Evolutionary conservation across 1,140 invertebrate species (phyloP).

Genomic region (Goniozus legneri): DNA sequence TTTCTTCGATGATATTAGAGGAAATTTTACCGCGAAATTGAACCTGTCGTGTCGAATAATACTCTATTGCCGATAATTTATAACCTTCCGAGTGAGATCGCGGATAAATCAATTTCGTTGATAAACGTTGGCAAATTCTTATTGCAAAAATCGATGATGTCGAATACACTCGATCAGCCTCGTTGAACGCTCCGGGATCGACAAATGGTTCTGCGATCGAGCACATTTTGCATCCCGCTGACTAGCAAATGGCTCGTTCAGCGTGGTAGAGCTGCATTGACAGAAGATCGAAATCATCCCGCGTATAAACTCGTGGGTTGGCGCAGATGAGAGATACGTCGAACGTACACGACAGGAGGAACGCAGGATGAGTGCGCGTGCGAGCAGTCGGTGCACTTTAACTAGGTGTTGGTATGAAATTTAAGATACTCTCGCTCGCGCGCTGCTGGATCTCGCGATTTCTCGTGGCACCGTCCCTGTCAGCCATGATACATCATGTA

Average conservation of each 20-base stretch:
- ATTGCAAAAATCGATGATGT: no score
- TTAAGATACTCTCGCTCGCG: conserved; percentile 30
- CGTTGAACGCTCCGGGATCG: no score
- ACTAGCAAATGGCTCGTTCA: conserved; percentile 23
- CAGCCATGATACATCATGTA: conserved; percentile 30
- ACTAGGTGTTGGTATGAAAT: conserved; percentile 29
- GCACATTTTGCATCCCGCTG: conserved; percentile 17
- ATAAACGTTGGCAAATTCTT: no score
- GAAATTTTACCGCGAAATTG: no score
- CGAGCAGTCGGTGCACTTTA: conserved; percentile 2
- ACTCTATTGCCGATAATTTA: no score
- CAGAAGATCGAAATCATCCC: conserved; percentile 33
- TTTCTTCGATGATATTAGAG: no score
- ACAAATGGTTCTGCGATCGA: conserved; percentile 14
- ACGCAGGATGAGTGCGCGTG: conserved; percentile 11
- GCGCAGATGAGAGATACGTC: conserved; percentile 24
- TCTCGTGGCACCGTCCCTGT: conserved; percentile 20
- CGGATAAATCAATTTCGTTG: no score
- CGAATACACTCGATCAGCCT: no score
- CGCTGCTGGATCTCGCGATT: conserved; percentile 25
- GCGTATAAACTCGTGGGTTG: conserved; percentile 10
- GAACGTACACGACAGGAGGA: background rate
- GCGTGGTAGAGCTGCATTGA: conserved; percentile 26
- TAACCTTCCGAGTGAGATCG: no score
- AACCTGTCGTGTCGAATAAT: no score